Evolutionary conservation across 2,888 invertebrate species (phyloP).

Genomic region (Stomorhina lunata): DNA sequence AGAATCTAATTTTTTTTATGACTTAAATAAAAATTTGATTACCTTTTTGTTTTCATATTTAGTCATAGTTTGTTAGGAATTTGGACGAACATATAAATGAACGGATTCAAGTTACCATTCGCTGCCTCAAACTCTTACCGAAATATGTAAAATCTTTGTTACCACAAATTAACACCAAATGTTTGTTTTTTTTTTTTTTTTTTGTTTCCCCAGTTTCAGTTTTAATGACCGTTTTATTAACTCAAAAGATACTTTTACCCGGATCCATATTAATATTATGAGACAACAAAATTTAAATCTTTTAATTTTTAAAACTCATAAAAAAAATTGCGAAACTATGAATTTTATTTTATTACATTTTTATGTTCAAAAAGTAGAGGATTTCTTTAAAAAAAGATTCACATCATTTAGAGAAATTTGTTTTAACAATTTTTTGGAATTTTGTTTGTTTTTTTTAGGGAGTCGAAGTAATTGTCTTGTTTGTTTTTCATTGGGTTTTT

Average conservation of each 20-base stretch:
- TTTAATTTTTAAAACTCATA: background rate
- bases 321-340: conserved; percentile 26
- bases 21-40: conserved; percentile 26
- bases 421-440: background rate
- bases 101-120: conserved; percentile 5
- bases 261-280: conserved; percentile 49
- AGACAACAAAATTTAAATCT: conserved; percentile 31
- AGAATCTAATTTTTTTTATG: conserved; percentile 10
- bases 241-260: conserved; percentile 30
- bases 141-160: background rate
- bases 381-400: conserved; percentile 49
- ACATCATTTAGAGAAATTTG: background rate
- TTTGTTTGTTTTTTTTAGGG: background rate
- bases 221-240: conserved; percentile 58
- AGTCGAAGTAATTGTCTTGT: conserved; percentile 10
- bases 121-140: conserved; percentile 3
- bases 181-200: conserved; percentile 1
- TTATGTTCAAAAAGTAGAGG: conserved; percentile 47
- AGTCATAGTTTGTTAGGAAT: background rate
- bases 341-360: conserved; percentile 39
- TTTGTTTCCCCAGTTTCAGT: conserved; percentile 29
- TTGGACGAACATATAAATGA: background rate
- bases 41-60: background rate
- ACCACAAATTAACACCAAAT: conserved; percentile 52
- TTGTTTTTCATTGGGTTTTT: background rate